Evolutionary conservation across 2,888 invertebrate genomes (phyloP), one percentile per base, ranked within the genome.

Genomic region (Tiliacea aurago): DNA sequence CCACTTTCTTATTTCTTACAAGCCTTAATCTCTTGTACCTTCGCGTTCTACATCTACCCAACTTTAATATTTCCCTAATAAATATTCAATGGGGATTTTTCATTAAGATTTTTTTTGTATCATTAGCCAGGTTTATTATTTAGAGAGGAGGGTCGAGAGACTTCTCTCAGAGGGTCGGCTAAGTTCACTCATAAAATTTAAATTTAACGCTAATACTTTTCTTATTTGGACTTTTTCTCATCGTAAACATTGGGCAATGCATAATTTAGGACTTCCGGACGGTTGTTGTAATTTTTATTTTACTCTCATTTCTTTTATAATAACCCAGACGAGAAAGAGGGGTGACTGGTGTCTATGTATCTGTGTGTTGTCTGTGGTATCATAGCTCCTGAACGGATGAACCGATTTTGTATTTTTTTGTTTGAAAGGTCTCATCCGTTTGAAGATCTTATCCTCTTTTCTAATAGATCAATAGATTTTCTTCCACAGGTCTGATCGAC

Each of bases 71-170:
- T 87, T 84, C 79, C 85, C 67, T 79, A 78, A 86, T 87, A 86
- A 88, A 88, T 88, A 89, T 88, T 88, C 90, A 87, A 80, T 81
- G 84, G 72, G 81, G 73, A 84, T 84, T 89, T 86, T 83, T 83
- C 81, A 85, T 87, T 84, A 83, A 81, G 84, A 83, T 85, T 90
- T 88, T n/a, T 92, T 91, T 90, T 88, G 88, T 90, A 90, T 92
- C 92, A 93, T 94, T 93, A 91, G 88, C 84, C 86, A 83, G 87
- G 88, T 91, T 93, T 91, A 93, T 92, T 92, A 91, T 91, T 91
- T 91, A 91, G 89, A 91, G 89, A 88, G 86, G 87, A 88, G 88
- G 87, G 86, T 81, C 64, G 75, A 58, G 71, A 74, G 73, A 69
- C 80, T 76, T 87, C 77, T 63, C 61, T 71, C 65, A 65, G 85